Evolutionary conservation across 2,888 invertebrate species (phyloP), one percentile per base, ranked within the genome.

Genomic region (Agriopis marginaria): DNA sequence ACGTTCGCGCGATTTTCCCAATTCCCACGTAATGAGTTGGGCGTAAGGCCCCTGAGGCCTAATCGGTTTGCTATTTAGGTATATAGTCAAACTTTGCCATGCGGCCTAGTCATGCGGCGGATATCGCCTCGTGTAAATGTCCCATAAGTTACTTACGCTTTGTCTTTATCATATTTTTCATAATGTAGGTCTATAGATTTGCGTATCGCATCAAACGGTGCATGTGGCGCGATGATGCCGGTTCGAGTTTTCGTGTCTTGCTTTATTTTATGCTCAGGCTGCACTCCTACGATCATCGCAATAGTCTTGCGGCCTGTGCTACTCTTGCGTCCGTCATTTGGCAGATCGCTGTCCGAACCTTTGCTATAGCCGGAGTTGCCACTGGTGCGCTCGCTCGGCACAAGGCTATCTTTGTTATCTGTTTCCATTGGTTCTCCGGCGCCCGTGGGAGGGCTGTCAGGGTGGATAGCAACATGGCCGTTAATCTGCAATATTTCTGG

Each of bases 161-260:
- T 89, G 85, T 95, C 95, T 81, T 96, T 96, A 70, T 91, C 89
- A 81, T 89, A 95, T 86, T 94, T 94, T 62, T 95, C 92, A 79
- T 95, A 95, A 40, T 89, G 87, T 53, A 94, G 84, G 83, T 94
- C 89, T 77, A 89, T 80, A 68, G 90, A 79, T 72, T 91, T 78
- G 76, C 92, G 84, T 72, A 84, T 77, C 67, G 79, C 89, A 81
- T 91, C 95, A 64, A 89, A 89, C 68, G 83, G 94, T 71, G 88
- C 91, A 83, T 84, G 95, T 61, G 91, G 95, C 62, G 93, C 94
- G 68, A 95, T 95, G 42, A 95, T 90, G 9, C 95, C 95, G 40
- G 93, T 86, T 11, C 86, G 80, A 49, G 77, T 75, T 12, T 83
- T 79, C 50, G 84, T 80, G 61, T 87, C 86, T 32, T 14, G 45